phyloP scores from a whole-genome alignment of 2,797 vertebrate genomes.

The Pygocentrus nattereri region DNA sequence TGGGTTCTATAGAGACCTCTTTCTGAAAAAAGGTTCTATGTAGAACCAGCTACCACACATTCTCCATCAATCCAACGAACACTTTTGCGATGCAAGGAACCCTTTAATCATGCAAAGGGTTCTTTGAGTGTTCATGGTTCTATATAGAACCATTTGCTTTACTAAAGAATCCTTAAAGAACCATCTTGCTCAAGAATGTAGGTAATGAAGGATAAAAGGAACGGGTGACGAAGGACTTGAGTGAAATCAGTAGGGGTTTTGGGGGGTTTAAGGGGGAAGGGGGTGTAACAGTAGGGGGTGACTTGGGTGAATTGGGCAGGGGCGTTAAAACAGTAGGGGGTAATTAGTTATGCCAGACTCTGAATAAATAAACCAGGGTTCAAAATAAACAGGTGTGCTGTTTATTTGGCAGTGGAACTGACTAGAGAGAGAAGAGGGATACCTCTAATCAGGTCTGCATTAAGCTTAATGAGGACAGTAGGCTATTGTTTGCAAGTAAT shows the following conservation, averaged over 20 bases:
- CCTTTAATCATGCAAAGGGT: too few relatives aligned
- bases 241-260: background rate
- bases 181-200: too few relatives aligned
- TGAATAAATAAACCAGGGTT: constrained; percentile 46
- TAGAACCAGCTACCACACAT: too few relatives aligned
- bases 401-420: background rate
- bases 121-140: too few relatives aligned
- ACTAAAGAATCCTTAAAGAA: too few relatives aligned
- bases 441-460: background rate
- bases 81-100: too few relatives aligned
- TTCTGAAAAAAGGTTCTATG: too few relatives aligned
- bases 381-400: constrained; percentile 53
- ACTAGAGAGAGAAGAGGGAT: background rate
- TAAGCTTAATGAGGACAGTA: background rate
- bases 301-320: background rate
- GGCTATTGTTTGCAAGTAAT: background rate
- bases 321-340: constrained; percentile 47
- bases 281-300: background rate
- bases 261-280: background rate
- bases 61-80: too few relatives aligned
- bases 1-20: too few relatives aligned
- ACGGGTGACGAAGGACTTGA: constrained; percentile 14
- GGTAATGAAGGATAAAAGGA: constrained; percentile 57
- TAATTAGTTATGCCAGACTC: constrained; percentile 44
- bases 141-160: too few relatives aligned